phyloP scores from a whole-genome alignment of 2,113 vertebrate genomes.

The Cygnus atratus region DNA sequence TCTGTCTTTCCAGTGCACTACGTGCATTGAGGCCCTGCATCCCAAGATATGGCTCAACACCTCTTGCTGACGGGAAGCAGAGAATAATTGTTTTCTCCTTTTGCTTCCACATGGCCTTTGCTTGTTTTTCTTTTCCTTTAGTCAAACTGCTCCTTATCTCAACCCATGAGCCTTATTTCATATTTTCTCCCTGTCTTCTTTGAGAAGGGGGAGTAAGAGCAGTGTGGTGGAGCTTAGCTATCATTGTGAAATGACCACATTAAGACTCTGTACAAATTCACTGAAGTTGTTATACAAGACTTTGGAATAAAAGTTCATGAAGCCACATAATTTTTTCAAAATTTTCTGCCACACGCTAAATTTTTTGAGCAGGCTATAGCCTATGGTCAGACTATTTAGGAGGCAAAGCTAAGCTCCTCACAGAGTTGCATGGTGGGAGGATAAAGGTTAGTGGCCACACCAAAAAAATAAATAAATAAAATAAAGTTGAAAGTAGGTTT shows the following conservation, averaged over 20 bases:
- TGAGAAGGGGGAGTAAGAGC: not conserved
- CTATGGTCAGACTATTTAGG: not conserved
- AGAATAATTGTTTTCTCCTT: not conserved
- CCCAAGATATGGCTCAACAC: not conserved
- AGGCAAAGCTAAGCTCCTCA: not conserved
- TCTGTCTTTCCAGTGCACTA: not conserved
- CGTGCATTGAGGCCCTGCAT: not conserved
- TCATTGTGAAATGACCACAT: not conserved
- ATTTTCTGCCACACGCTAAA: no score
- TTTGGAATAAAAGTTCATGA: not conserved
- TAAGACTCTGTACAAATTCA: not conserved
- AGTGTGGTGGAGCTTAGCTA: not conserved
- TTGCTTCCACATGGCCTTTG: not conserved
- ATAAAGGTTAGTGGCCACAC: not conserved
- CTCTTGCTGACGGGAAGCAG: not conserved
- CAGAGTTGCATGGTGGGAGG: not conserved
- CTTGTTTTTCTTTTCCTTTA: not conserved
- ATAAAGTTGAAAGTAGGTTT: not conserved
- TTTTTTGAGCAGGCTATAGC: no score
- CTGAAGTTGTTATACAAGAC: not conserved
- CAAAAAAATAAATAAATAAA: not conserved
- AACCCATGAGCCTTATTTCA: not conserved
- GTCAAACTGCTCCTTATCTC: not conserved
- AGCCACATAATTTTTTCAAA: not conserved
- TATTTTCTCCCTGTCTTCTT: not conserved